These are phyloP conservation scores for Drosophila pallidifrons DNA, from an alignment of 1,140 invertebrate species.

Conservation along the genomic window DNA sequence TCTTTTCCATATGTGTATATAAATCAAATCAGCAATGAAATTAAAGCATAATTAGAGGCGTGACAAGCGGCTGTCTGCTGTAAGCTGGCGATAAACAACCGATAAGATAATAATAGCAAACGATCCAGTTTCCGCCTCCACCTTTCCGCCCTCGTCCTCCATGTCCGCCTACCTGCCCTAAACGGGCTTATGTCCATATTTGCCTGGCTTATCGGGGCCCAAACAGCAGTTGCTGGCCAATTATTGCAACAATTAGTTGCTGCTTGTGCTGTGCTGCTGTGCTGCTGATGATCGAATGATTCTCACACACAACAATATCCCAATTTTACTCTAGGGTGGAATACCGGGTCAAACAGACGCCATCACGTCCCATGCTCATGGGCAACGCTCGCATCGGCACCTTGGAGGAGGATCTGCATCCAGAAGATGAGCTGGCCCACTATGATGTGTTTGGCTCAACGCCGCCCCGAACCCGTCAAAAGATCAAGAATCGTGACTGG, in stretches of 20 bases:
- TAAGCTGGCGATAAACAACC: slow-evolving; percentile 33
- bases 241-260: slow-evolving; percentile 36
- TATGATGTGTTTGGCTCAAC: slow-evolving; percentile 86
- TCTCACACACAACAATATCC: neutral
- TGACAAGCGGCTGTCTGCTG: slow-evolving; percentile 72
- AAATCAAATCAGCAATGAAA: slow-evolving; percentile 73
- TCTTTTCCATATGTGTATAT: slow-evolving; percentile 47
- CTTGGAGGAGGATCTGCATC: slow-evolving; percentile 69
- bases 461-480: slow-evolving; percentile 86
- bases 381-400: slow-evolving; percentile 36
- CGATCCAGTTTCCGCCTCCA: slow-evolving; percentile 11
- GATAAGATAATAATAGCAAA: slow-evolving; percentile 65
- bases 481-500: slow-evolving; percentile 85
- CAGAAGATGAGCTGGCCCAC: slow-evolving; percentile 74
- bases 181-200: slow-evolving; percentile 36
- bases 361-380: slow-evolving; percentile 58
- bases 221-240: slow-evolving; percentile 2
- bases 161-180: slow-evolving; percentile 9
- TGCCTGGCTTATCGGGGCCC: slow-evolving; percentile 51
- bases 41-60: slow-evolving; percentile 81
- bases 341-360: slow-evolving; percentile 70
- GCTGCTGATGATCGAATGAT: slow-evolving; percentile 2
- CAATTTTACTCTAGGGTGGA: slow-evolving; percentile 62
- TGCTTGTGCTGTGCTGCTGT: slow-evolving; percentile 39
- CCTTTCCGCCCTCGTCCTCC: neutral